Conservation (phyloP, 2,797 vertebrate genomes). For the Coregonus suidteri region DNA sequence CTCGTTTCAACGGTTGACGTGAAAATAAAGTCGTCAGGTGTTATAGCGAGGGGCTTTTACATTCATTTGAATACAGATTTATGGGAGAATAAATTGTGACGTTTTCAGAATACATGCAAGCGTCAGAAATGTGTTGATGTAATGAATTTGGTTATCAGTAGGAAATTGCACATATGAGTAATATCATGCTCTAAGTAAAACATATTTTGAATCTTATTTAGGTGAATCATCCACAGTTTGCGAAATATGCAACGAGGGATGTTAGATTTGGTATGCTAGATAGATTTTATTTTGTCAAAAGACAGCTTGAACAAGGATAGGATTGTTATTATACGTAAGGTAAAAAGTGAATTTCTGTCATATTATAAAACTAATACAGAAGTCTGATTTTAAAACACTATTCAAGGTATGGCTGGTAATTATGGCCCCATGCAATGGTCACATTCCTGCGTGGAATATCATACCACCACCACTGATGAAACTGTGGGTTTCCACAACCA, state of each 20-base stretch:
- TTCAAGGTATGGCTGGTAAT: too few relatives aligned
- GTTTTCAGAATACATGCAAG: constrained; percentile 5
- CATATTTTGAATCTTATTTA: background rate
- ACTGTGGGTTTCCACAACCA: too few relatives aligned
- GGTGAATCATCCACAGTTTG: too few relatives aligned
- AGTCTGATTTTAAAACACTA: too few relatives aligned
- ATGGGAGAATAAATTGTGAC: background rate
- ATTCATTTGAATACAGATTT: constrained; percentile 36
- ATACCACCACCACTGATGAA: too few relatives aligned
- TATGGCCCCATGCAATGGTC: too few relatives aligned
- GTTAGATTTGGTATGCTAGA: background rate
- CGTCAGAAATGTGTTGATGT: background rate
- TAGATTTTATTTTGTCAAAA: too few relatives aligned
- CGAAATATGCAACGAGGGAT: background rate
- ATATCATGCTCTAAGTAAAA: background rate
- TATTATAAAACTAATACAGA: too few relatives aligned
- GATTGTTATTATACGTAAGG: too few relatives aligned
- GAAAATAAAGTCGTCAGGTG: constrained; percentile 53
- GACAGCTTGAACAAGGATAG: too few relatives aligned
- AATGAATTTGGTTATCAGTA: background rate
- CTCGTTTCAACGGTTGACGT: constrained; percentile 39
- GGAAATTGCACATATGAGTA: background rate
- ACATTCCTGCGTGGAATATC: too few relatives aligned
- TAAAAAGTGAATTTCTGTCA: too few relatives aligned
- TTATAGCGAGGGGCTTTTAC: constrained; percentile 37